phyloP scores from a whole-genome alignment of 2,888 invertebrate genomes.

The Oscheius sp. region DNA sequence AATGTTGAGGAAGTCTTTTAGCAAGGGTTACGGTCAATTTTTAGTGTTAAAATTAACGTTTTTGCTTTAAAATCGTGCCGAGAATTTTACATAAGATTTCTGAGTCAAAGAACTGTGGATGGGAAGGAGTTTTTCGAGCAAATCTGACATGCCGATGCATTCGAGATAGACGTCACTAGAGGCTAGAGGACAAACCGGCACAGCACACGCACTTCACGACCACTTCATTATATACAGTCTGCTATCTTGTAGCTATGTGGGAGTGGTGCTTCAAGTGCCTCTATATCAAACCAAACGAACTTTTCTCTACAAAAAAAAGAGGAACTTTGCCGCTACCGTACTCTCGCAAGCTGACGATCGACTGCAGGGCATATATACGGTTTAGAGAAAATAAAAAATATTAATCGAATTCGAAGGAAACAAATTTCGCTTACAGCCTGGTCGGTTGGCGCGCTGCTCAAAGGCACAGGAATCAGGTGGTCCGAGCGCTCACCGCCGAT shows the following conservation, averaged over 20 bases:
- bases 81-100: too few species aligned
- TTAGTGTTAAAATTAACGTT: too few species aligned
- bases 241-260: too few species aligned
- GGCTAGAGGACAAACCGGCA: neutral
- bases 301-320: neutral
- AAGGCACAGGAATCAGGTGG: slow-evolving; percentile 98
- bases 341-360: too few species aligned
- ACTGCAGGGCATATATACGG: neutral
- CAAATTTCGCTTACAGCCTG: slow-evolving; percentile 88
- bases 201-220: slow-evolving; percentile 28
- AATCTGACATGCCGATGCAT: too few species aligned
- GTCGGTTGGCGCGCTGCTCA: slow-evolving; percentile 99
- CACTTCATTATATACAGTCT: neutral
- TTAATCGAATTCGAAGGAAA: neutral
- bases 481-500: slow-evolving; percentile 99
- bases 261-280: neutral
- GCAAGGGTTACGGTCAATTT: too few species aligned
- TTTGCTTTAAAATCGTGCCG: too few species aligned
- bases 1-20: too few species aligned
- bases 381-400: neutral
- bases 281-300: neutral
- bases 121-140: too few species aligned
- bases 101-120: too few species aligned
- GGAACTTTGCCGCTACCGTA: too few species aligned
- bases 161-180: too few species aligned